Evolutionary conservation across 2,113 vertebrate genomes (phyloP).

Genomic region (Nycticorax nycticorax): DNA sequence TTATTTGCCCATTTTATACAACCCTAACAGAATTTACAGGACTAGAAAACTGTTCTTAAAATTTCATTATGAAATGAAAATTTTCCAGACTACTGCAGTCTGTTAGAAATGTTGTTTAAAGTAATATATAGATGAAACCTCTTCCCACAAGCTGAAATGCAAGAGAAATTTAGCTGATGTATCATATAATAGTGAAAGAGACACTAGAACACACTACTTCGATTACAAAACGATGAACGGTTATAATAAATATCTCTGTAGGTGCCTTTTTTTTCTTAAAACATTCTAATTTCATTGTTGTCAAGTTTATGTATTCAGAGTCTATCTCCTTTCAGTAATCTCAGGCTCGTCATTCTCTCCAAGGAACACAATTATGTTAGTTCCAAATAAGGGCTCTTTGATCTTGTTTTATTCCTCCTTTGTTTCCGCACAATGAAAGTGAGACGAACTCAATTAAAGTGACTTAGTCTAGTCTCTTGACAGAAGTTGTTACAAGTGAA

Average conservation of each 20-base stretch:
- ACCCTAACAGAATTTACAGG: not conserved
- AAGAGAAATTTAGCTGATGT: not conserved
- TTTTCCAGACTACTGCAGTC: not conserved
- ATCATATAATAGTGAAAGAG: not conserved
- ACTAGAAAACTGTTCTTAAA: not conserved
- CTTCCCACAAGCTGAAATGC: not conserved
- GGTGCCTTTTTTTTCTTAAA: not conserved
- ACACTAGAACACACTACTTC: not conserved
- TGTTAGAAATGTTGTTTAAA: not conserved
- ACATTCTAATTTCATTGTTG: slow-evolving; percentile 25
- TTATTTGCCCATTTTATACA: not conserved
- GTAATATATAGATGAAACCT: not conserved
- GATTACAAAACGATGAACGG: not conserved
- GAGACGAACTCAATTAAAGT: slow-evolving; percentile 64
- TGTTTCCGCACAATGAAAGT: slow-evolving; percentile 56
- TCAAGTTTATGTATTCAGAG: slow-evolving; percentile 48
- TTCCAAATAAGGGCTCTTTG: slow-evolving; percentile 67
- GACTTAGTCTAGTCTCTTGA: slow-evolving; percentile 57
- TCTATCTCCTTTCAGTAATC: slow-evolving; percentile 54
- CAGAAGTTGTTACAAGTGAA: slow-evolving; percentile 56
- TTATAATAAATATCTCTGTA: slow-evolving; percentile 3
- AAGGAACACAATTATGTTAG: slow-evolving; percentile 60
- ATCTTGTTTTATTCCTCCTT: slow-evolving; percentile 67
- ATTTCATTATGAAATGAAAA: not conserved
- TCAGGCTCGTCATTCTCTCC: slow-evolving; percentile 6